phyloP scores from a whole-genome alignment of 2,797 vertebrate genomes.

The Corythornis leucogaster region DNA sequence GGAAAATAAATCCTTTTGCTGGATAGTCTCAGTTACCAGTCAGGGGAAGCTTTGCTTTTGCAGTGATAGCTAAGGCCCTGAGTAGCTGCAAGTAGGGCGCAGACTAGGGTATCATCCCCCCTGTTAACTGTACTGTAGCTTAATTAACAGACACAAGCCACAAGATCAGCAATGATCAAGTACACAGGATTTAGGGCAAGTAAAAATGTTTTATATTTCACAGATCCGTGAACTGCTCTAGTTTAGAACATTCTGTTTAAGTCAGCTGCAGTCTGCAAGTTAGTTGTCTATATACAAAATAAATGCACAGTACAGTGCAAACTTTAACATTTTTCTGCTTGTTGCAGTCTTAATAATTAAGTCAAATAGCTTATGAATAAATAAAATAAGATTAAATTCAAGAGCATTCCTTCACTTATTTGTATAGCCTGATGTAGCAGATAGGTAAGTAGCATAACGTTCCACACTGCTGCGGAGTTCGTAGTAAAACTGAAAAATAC shows the following conservation, averaged over 20 bases:
- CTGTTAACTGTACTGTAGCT: neutral
- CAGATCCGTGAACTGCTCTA: constrained; percentile 79
- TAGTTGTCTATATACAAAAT: constrained; percentile 89
- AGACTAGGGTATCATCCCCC: neutral
- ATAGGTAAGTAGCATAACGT: constrained; percentile 79
- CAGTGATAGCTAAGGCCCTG: neutral
- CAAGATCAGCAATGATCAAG: constrained; percentile 37
- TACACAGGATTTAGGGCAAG: constrained; percentile 65
- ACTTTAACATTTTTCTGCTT: constrained; percentile 73
- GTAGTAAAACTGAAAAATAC: constrained; percentile 18
- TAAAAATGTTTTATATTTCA: constrained; percentile 81
- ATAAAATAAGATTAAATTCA: constrained; percentile 86
- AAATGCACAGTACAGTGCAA: constrained; percentile 77
- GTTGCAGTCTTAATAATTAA: constrained; percentile 80
- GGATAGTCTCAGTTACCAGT: neutral
- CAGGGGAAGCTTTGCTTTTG: neutral
- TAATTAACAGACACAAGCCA: neutral
- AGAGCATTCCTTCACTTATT: constrained; percentile 83
- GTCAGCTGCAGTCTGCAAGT: constrained; percentile 81
- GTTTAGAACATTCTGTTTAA: constrained; percentile 82
- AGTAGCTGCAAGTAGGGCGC: neutral
- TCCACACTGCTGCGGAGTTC: constrained; percentile 79
- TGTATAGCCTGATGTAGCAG: constrained; percentile 78
- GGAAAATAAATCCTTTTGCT: neutral
- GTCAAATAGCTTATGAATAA: constrained; percentile 91